A percentile compares a stretch with the other conserved stretches of the same genome.
These are phyloP conservation scores for Drosophila ercepeae DNA, from an alignment of 1,140 invertebrate genomes.

Conservation along the genomic window DNA sequence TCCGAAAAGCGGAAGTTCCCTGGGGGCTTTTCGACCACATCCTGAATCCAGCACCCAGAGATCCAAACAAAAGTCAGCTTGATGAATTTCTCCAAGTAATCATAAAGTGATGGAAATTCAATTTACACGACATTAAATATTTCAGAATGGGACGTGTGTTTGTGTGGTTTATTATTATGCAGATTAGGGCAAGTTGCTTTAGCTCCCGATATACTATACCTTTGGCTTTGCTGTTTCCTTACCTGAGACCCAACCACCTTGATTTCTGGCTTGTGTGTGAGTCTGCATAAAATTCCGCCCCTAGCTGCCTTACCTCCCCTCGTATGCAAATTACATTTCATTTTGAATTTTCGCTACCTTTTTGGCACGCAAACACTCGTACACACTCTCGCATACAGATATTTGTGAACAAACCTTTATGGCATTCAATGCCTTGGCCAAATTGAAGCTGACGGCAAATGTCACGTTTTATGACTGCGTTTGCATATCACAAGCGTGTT, in stretches of 20 bases:
- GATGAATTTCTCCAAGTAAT: constrained; percentile 73
- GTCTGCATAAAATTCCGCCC: constrained; percentile 59
- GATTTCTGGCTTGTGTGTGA: constrained; percentile 44
- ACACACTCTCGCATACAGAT: constrained; percentile 16
- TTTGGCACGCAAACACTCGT: constrained; percentile 26
- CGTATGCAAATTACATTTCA: constrained; percentile 71
- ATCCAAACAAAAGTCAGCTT: constrained; percentile 30
- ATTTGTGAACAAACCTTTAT: constrained; percentile 46
- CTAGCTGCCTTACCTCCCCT: constrained; percentile 19
- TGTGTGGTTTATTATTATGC: constrained; percentile 79
- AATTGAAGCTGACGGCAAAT: constrained; percentile 69
- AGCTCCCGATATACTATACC: constrained; percentile 26
- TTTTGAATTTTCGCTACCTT: constrained; percentile 69
- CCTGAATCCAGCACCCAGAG: neutral
- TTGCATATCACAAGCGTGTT: constrained; percentile 71
- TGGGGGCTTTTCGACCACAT: neutral
- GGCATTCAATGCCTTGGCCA: constrained; percentile 59
- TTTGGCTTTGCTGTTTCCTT: constrained; percentile 36
- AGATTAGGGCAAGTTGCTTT: constrained; percentile 71
- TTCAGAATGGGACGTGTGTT: constrained; percentile 62
- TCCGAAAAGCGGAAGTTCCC: neutral
- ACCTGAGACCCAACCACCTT: constrained; percentile 15
- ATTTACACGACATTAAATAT: constrained; percentile 80
- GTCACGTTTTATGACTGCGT: constrained; percentile 75
- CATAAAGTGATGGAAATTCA: constrained; percentile 82